Base-by-base conservation (phyloP, 2,888 invertebrate genomes). In the Drosophila pseudotakahashii region DNA sequence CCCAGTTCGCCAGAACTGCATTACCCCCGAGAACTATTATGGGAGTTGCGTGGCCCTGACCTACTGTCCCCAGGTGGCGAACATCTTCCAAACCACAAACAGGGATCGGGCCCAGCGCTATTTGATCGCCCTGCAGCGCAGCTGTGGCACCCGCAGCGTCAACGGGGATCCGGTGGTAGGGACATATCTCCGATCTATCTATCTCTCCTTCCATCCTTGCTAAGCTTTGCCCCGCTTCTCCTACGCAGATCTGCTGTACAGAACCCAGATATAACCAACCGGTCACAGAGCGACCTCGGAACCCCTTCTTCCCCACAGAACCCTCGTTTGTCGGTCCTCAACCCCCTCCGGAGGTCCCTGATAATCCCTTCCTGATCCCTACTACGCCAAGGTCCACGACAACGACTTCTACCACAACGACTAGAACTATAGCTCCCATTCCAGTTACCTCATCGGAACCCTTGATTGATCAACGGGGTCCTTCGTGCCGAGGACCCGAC, bases 91-190 rank as follows among this genome's bases (percentile, higher is more conserved):
- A 55, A 60, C 71, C 16, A 73, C 78, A 36, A 85, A 83, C 39
- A 79, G 77, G 14, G 77, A 77, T 16, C 73, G 81, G 7, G 90
- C 91, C 9, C 53, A 84, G 36, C 84, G 89, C 10, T 92, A 91
- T 76, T 60, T 92, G 9, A 66, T 89, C 39, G 73, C 75, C 0
- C 61, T 90, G 44, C 89, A 91, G 66, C 81, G 89, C 57, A 87
- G 77, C 63, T 92, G 92, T 72, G 90, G 90, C 26, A 90, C 88
- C 16, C 79, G 86, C 50, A 90, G 52, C 48, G 9, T 89, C 3
- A 82, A 89, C n/a, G 81, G 90, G 7, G 91, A 91, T 78, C 91
- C 92, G 9, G 77, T 92, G 82, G 92, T 92, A 89, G 79, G 71
- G 42, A 34, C 26, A 19, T 39, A 9, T 48, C n/a, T 45, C 26